Evolutionary conservation across 1,140 invertebrate genomes (phyloP), one percentile per base, ranked within the genome.

Genomic region (Apocrypta bakeri): DNA sequence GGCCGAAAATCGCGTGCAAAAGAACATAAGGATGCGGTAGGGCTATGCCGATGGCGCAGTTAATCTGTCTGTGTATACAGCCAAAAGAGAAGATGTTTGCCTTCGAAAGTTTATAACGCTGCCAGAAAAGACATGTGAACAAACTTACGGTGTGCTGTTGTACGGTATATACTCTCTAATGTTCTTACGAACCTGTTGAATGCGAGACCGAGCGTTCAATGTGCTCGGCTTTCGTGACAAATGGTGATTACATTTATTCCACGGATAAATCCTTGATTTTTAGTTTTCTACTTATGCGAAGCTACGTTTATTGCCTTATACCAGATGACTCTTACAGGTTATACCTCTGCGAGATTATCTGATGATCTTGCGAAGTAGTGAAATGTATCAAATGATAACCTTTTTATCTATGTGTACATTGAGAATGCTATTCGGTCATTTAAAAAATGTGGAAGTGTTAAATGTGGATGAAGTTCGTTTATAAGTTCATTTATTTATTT

Each of bases 141-240:
- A 88, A 88, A 89, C 85, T 88, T 88, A 88, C 88, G 48, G 48
- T 21, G n/a, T 56, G 21, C 21, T 21, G 21, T 37, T 37, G 3
- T 37, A 2, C 33, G 48, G 17, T 33, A 2, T 9, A n/a, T 56
- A 40, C 40, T 12, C 25, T 2, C 87, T 87, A 88, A 89, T 87
- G 84, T 86, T 85, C 85, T 86, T 85, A 76, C 81, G 88, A 90
- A 90, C 89, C 88, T 90, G 89, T 90, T 90, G 89, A 90, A 87
- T 88, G 87, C 88, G 82, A 87, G 40, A 42, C 7, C 40, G 40
- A 42, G 40, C 40, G 7, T 42, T 42, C 7, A 42, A 42, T 56
- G 48, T 21, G 48, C 48, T n/a, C 27, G 84, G 85, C 84, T 86
- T 89, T 89, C 89, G 88, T 90, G 89, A 90, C 88, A 89, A 89